Evolutionary conservation across 2,888 invertebrate genomes (phyloP).

Genomic region (Embidobia sp.): DNA sequence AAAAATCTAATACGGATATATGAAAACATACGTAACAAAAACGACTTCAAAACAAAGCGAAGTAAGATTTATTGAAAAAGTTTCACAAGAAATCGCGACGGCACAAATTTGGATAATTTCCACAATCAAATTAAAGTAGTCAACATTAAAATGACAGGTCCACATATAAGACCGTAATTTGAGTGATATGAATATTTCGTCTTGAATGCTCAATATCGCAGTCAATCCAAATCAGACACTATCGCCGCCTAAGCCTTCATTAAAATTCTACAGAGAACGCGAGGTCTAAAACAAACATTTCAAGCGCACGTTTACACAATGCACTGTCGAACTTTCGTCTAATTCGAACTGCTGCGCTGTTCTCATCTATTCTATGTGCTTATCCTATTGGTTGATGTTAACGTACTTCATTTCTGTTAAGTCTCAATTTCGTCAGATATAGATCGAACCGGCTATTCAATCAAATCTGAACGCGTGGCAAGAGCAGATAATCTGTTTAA

Average conservation of each 20-base stretch:
- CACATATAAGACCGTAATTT: neutral
- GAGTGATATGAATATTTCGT: constrained; percentile 35
- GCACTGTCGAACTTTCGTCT: constrained; percentile 62
- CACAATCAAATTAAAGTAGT: too few relatives aligned
- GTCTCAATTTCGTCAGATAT: constrained; percentile 50
- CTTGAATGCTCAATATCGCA: constrained; percentile 40
- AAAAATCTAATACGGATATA: too few relatives aligned
- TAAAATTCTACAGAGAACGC: constrained; percentile 56
- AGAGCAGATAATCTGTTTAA: constrained; percentile 32
- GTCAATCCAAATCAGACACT: constrained; percentile 46
- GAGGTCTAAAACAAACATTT: constrained; percentile 60
- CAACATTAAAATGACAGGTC: neutral
- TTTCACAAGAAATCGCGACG: too few relatives aligned
- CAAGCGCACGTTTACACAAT: constrained; percentile 64
- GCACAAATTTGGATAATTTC: too few relatives aligned
- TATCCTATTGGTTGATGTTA: constrained; percentile 60
- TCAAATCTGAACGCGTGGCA: constrained; percentile 18
- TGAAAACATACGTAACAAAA: too few relatives aligned
- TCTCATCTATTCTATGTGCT: constrained; percentile 63
- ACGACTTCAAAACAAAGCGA: too few relatives aligned
- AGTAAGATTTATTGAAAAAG: too few relatives aligned
- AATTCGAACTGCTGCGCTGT: constrained; percentile 59
- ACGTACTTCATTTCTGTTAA: constrained; percentile 56
- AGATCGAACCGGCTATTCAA: constrained; percentile 17
- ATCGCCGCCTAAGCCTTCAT: constrained; percentile 55